A percentile compares a stretch with the other conserved stretches of the same genome.
These are phyloP conservation scores for Melanogrammus aeglefinus DNA, from an alignment of 2,797 vertebrate species.

Conservation along the genomic window DNA sequence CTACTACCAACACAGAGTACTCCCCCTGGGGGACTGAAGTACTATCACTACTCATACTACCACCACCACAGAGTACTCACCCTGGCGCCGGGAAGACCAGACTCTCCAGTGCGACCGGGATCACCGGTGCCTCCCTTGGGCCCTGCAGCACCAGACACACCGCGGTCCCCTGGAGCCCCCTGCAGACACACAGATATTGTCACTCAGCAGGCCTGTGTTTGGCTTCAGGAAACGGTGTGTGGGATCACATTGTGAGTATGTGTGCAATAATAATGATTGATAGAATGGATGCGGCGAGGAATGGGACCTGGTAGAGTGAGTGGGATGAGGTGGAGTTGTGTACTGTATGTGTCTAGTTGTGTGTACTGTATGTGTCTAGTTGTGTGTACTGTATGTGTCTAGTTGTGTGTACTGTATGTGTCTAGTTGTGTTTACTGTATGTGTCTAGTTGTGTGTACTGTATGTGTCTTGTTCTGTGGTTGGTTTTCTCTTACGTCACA, in stretches of 20 bases:
- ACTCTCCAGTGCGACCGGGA: constrained; percentile 89
- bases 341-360: not conserved
- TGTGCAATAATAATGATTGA: not conserved
- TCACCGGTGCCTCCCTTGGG: constrained; percentile 89
- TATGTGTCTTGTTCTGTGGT: not conserved
- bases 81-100: constrained; percentile 94
- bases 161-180: constrained; percentile 94
- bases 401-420: not conserved
- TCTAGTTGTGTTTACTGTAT: not conserved
- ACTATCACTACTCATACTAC: too few relatives aligned
- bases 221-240: too few relatives aligned
- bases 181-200: constrained; percentile 41
- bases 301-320: too few relatives aligned
- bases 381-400: not conserved
- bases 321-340: not conserved
- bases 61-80: constrained; percentile 66
- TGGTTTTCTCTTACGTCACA: not conserved
- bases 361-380: not conserved
- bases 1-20: too few relatives aligned
- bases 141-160: constrained; percentile 84
- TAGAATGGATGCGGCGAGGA: too few relatives aligned
- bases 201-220: too few relatives aligned
- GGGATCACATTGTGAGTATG: too few relatives aligned
- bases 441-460: not conserved
- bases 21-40: too few relatives aligned